These are phyloP conservation scores for Folsomia candida DNA, from an alignment of 2,888 invertebrate species.

Conservation along the genomic window DNA sequence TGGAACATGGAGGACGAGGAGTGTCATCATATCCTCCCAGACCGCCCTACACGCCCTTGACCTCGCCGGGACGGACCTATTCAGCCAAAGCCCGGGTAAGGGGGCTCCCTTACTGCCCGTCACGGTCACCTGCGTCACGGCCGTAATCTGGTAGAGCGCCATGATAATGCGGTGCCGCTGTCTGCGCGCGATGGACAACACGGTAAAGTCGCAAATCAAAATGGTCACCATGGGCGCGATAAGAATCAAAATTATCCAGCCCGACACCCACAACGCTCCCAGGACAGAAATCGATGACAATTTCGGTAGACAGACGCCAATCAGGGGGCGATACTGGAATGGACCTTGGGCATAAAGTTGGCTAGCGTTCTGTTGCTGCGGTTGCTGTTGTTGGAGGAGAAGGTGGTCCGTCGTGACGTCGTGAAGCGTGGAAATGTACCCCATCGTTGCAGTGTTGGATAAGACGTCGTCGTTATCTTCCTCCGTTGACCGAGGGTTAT, in stretches of 20 bases:
- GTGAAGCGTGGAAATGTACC: not conserved
- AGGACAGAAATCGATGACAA: conserved; percentile 46
- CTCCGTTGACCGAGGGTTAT: not conserved
- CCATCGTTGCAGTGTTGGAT: not conserved
- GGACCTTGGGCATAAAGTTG: not conserved
- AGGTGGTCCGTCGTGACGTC: no score
- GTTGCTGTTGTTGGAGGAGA: not conserved
- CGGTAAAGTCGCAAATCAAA: conserved; percentile 52
- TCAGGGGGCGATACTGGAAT: conserved; percentile 38
- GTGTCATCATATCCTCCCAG: conserved; percentile 46
- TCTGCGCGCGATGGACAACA: conserved; percentile 62
- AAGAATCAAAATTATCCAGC: conserved; percentile 50
- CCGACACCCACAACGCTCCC: conserved; percentile 45
- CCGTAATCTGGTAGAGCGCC: conserved; percentile 78
- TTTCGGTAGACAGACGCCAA: conserved; percentile 48
- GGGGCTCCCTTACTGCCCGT: conserved; percentile 50
- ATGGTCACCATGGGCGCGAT: conserved; percentile 51
- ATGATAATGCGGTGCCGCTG: conserved; percentile 80
- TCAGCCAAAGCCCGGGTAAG: conserved; percentile 48
- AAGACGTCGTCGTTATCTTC: not conserved
- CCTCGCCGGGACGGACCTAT: conserved; percentile 47
- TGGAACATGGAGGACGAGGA: conserved; percentile 47
- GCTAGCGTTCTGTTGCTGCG: conserved; percentile 5
- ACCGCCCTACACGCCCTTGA: conserved; percentile 49
- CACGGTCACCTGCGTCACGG: conserved; percentile 70